A percentile compares a stretch with the other conserved stretches of the same genome.
phyloP scores from a whole-genome alignment of 2,888 invertebrate species.

The Euspilapteryx auroguttella region DNA sequence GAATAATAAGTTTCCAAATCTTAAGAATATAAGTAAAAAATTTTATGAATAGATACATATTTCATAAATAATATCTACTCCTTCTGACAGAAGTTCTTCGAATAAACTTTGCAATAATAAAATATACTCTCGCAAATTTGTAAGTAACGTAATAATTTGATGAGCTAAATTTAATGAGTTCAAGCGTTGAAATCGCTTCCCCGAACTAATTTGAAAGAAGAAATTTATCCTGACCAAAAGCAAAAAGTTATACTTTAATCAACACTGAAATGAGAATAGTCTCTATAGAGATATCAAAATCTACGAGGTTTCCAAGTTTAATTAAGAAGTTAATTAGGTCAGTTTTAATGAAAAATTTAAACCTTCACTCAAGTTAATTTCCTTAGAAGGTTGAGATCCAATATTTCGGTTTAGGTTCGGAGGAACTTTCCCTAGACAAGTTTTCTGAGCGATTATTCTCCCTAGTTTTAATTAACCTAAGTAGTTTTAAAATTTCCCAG shows the following conservation, averaged over 20 bases:
- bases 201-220: background rate
- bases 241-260: conserved; percentile 11
- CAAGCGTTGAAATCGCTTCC: background rate
- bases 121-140: background rate
- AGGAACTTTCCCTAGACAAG: no score
- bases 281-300: conserved; percentile 34
- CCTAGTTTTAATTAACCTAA: no score
- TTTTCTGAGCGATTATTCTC: no score
- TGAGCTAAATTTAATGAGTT: background rate
- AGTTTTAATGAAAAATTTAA: conserved; percentile 54
- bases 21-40: no score
- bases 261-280: conserved; percentile 16
- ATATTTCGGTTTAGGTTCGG: conserved; percentile 18
- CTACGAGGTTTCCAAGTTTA: conserved; percentile 36
- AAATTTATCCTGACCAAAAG: conserved; percentile 1
- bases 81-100: background rate
- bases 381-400: conserved; percentile 29
- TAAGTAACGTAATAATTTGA: no score
- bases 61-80: background rate
- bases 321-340: conserved; percentile 52
- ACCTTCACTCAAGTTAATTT: conserved; percentile 48
- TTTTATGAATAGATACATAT: background rate
- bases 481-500: no score
- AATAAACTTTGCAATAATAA: background rate
- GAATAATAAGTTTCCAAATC: no score